A percentile compares a stretch with the other conserved stretches of the same genome.
These are phyloP conservation scores for Resseliella maxima DNA, from an alignment of 2,888 invertebrate species.

Conservation along the genomic window DNA sequence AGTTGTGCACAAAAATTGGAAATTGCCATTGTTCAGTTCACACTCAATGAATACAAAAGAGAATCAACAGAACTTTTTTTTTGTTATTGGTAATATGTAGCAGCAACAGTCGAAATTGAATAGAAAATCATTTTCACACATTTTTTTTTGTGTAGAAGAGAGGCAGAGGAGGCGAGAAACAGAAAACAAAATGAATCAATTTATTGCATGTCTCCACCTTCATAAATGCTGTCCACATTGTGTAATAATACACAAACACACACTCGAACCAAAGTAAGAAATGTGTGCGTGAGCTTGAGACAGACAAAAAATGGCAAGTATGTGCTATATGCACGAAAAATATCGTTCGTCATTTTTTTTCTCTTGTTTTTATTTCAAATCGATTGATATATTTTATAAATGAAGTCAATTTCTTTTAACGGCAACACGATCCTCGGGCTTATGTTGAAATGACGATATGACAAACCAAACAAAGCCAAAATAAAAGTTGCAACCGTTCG, in stretches of 20 bases:
- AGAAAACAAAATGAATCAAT: constrained; percentile 37
- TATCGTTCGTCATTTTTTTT: background rate
- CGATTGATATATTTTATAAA: constrained; percentile 54
- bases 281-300: background rate
- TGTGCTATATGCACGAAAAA: background rate
- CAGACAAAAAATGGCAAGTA: background rate
- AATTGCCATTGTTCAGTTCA: constrained; percentile 45
- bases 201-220: constrained; percentile 6
- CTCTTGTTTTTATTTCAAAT: background rate
- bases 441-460: background rate
- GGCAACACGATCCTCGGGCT: constrained; percentile 38
- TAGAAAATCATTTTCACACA: constrained; percentile 18
- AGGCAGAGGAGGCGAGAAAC: background rate
- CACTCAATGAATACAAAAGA: constrained; percentile 22
- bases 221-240: constrained; percentile 12
- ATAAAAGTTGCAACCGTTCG: constrained; percentile 26
- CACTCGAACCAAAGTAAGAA: background rate
- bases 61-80: constrained; percentile 8
- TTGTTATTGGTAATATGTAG: background rate
- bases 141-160: background rate
- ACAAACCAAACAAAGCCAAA: constrained; percentile 39
- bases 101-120: constrained; percentile 38
- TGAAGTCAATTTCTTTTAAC: constrained; percentile 53
- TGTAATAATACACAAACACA: background rate
- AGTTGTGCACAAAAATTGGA: constrained; percentile 23